Conservation (phyloP, 2,888 invertebrate genomes). For the Eupithecia vulgata region DNA sequence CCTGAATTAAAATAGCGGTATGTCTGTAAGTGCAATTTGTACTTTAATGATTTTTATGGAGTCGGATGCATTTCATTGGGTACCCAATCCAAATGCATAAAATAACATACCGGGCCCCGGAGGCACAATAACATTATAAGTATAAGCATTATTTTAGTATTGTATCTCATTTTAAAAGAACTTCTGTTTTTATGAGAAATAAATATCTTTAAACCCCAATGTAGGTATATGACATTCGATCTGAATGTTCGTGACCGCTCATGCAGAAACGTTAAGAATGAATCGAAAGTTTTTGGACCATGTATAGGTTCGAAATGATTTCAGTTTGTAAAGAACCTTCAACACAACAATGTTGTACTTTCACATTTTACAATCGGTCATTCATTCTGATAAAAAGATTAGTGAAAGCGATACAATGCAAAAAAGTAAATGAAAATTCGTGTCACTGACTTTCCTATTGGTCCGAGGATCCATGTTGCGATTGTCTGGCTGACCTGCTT, state of each 20-base stretch:
- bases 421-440: constrained; percentile 81
- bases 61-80: constrained; percentile 55
- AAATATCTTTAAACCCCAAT: too few species aligned
- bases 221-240: constrained; percentile 53
- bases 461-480: constrained; percentile 60
- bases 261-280: constrained; percentile 57
- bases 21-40: constrained; percentile 57
- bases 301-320: constrained; percentile 60
- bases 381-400: constrained; percentile 75
- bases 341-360: constrained; percentile 73
- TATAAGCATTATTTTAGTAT: too few species aligned
- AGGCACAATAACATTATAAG: too few species aligned
- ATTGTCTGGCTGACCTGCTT: constrained; percentile 67
- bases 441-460: constrained; percentile 79
- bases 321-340: constrained; percentile 55
- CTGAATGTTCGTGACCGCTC: constrained; percentile 56
- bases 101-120: too few species aligned
- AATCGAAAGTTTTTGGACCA: constrained; percentile 63
- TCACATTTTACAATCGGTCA: constrained; percentile 76
- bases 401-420: constrained; percentile 82
- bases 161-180: too few species aligned
- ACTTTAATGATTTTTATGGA: constrained; percentile 51
- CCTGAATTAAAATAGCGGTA: constrained; percentile 64
- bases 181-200: too few species aligned
- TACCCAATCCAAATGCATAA: constrained; percentile 36